Conservation (phyloP, 2,888 invertebrate species). For the Dryomyza anilis region DNA sequence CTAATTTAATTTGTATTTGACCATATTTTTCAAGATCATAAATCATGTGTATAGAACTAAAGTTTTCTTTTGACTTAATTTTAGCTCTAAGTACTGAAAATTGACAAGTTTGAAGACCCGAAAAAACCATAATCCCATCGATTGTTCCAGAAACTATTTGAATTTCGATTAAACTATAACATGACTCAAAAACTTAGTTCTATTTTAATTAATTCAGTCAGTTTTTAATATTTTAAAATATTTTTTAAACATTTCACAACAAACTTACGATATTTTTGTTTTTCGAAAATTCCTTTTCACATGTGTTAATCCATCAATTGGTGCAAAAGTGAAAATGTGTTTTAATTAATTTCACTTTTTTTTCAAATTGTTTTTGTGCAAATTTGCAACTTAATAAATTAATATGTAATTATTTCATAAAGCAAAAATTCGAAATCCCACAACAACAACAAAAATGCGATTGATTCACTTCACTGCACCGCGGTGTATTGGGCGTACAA, state of each 20-base stretch:
- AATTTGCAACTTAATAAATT: slow-evolving; percentile 15
- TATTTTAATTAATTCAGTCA: too few species aligned
- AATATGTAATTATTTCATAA: slow-evolving; percentile 23
- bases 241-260: not conserved
- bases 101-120: too few species aligned
- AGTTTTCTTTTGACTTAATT: too few species aligned
- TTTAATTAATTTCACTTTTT: slow-evolving; percentile 1
- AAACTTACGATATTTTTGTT: too few species aligned
- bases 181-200: too few species aligned
- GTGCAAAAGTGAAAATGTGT: not conserved
- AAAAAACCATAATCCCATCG: too few species aligned
- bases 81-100: too few species aligned
- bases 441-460: slow-evolving; percentile 5
- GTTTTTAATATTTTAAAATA: not conserved
- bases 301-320: slow-evolving; percentile 9
- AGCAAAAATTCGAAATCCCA: not conserved
- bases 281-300: not conserved
- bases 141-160: too few species aligned
- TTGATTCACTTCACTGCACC: slow-evolving; percentile 19
- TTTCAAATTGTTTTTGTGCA: not conserved
- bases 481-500: not conserved
- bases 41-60: too few species aligned
- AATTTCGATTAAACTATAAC: too few species aligned
- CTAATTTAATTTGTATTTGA: too few species aligned
- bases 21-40: too few species aligned